Percentiles rank a stretch among this genome's conserved stretches.
These are phyloP conservation scores for Labia minor DNA, from an alignment of 2,888 invertebrate genomes.

Conservation along the genomic window DNA sequence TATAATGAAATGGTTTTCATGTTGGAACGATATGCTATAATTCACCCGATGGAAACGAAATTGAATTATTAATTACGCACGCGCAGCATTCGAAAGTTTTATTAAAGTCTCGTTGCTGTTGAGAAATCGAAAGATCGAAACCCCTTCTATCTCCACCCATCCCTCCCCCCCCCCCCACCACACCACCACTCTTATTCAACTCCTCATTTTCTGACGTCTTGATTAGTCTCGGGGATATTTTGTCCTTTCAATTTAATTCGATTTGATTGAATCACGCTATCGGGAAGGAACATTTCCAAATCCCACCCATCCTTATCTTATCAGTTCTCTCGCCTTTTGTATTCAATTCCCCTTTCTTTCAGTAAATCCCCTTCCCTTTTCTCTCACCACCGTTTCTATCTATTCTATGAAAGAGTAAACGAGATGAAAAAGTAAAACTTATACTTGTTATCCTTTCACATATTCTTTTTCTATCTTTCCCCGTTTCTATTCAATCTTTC, in stretches of 20 bases:
- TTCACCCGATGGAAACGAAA: constrained; percentile 1
- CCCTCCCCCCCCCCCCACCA: too few relatives aligned
- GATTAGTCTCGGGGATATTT: not conserved
- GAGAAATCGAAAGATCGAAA: not conserved
- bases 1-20: constrained; percentile 7
- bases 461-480: not conserved
- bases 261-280: not conserved
- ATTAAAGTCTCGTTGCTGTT: not conserved
- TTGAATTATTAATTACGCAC: constrained; percentile 13
- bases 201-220: not conserved
- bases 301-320: too few relatives aligned
- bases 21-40: not conserved
- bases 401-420: not conserved
- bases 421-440: not conserved
- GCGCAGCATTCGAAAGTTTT: not conserved
- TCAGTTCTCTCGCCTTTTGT: too few relatives aligned
- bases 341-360: too few relatives aligned
- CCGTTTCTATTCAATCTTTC: too few relatives aligned
- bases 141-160: too few relatives aligned
- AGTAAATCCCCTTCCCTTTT: not conserved
- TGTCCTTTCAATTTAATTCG: not conserved
- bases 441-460: not conserved
- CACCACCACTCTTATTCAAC: too few relatives aligned
- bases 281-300: too few relatives aligned
- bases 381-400: not conserved